Conservation (phyloP, 2,797 vertebrate species). For the Anas georgica region DNA sequence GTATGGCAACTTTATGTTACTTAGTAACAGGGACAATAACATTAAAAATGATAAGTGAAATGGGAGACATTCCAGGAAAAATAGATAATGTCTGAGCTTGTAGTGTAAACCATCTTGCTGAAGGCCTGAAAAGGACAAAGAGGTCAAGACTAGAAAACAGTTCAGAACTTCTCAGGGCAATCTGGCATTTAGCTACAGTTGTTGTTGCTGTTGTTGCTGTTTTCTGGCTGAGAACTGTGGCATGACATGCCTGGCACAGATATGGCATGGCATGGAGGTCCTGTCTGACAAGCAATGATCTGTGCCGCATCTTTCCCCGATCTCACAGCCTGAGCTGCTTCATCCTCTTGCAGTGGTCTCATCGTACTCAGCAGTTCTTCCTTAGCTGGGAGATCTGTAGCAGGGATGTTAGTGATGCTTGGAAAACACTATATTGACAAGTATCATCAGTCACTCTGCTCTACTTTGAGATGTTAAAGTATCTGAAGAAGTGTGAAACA, state of each 20-base stretch:
- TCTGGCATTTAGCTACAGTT: neutral
- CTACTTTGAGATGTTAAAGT: neutral
- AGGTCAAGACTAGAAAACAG: neutral
- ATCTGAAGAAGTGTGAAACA: neutral
- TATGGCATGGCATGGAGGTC: neutral
- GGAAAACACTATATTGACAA: neutral
- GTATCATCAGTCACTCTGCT: neutral
- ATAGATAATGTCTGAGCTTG: neutral
- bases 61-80: slow-evolving; percentile 6
- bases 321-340: neutral
- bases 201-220: neutral
- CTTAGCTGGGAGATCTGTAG: neutral
- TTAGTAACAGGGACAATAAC: slow-evolving; percentile 36
- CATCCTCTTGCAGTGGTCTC: neutral
- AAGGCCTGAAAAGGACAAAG: neutral
- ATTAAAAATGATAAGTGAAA: slow-evolving; percentile 32
- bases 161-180: neutral
- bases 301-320: neutral
- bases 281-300: neutral
- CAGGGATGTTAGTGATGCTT: neutral
- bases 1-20: slow-evolving; percentile 4
- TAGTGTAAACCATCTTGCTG: neutral
- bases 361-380: neutral
- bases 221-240: neutral
- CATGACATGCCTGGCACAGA: neutral